These are phyloP conservation scores for Corvus cornix DNA, from an alignment of 2,113 vertebrate genomes.

Conservation along the genomic window DNA sequence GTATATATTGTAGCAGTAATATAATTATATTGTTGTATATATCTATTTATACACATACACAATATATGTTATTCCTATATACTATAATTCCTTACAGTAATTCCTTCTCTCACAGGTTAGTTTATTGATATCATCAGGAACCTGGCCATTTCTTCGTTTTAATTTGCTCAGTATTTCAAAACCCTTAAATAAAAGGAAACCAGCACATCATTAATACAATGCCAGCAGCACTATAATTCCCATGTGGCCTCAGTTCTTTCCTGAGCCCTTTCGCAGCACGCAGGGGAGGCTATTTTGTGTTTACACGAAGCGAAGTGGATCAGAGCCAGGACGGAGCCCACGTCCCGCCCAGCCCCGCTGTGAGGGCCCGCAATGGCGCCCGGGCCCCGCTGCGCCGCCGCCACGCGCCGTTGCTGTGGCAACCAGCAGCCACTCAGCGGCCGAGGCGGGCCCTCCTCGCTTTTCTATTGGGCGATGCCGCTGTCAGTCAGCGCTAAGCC, in stretches of 20 bases:
- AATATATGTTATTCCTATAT: too few relatives aligned
- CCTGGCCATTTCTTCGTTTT: background rate
- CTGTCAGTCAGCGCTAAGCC: rapidly evolving
- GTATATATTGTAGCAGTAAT: background rate
- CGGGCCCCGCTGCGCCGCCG: background rate
- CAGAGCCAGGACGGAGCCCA: rapidly evolving
- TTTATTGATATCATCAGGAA: background rate
- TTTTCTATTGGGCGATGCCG: rapidly evolving
- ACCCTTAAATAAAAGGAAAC: background rate
- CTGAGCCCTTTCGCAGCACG: rapidly evolving
- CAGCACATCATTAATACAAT: rapidly evolving
- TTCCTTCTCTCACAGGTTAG: background rate
- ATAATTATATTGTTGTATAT: background rate
- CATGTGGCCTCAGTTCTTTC: rapidly evolving
- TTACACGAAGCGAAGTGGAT: rapidly evolving
- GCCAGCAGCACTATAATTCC: rapidly evolving
- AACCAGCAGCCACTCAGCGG: background rate
- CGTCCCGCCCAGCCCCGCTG: rapidly evolving
- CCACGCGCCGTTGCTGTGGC: background rate
- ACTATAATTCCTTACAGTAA: background rate
- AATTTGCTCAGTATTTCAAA: background rate
- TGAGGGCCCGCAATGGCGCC: background rate
- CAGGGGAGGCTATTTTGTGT: rapidly evolving
- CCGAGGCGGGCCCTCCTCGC: rapidly evolving
- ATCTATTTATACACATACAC: background rate